phyloP scores from a whole-genome alignment of 2,797 vertebrate genomes.

The Argya squamiceps region DNA sequence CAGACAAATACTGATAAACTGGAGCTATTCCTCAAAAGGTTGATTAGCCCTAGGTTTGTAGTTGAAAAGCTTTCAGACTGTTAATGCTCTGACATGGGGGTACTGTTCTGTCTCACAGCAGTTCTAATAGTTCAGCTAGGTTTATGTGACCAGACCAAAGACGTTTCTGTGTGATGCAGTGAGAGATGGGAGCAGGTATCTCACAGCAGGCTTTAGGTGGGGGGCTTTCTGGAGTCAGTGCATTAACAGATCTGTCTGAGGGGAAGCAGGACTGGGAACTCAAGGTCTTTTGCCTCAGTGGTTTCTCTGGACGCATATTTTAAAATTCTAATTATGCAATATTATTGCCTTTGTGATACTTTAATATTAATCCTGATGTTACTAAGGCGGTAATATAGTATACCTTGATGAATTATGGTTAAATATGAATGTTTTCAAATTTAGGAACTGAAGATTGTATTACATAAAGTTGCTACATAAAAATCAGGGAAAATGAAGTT shows the following conservation, averaged over 20 bases:
- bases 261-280: background rate
- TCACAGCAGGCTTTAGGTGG: background rate
- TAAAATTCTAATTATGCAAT: background rate
- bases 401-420: background rate
- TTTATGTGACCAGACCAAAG: background rate
- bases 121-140: background rate
- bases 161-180: fast-evolving
- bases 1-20: background rate
- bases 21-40: background rate
- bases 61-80: background rate
- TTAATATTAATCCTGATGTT: background rate
- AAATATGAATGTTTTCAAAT: background rate
- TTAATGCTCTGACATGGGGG: background rate
- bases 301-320: background rate
- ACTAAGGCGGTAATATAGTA: background rate
- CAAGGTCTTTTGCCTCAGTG: background rate
- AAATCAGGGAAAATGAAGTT: background rate
- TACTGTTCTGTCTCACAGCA: background rate
- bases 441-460: background rate
- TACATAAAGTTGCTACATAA: background rate
- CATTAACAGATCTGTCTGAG: background rate
- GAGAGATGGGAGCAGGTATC: background rate
- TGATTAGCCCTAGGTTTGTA: background rate
- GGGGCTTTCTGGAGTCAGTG: background rate
- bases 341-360: background rate